Conservation (phyloP, 2,113 vertebrate genomes). For the Pygoscelis adeliae region DNA sequence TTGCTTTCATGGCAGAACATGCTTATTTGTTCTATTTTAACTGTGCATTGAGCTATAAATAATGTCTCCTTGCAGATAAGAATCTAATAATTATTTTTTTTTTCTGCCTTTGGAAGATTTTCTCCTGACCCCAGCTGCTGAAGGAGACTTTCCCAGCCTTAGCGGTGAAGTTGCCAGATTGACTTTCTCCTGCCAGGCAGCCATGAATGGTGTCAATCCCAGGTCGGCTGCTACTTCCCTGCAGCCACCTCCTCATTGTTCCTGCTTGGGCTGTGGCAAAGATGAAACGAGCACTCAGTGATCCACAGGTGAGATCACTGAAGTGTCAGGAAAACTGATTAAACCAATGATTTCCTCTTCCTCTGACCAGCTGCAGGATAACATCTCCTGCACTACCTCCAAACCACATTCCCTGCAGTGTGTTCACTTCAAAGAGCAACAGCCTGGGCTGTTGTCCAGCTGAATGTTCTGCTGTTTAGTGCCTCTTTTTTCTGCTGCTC, state of each 20-base stretch:
- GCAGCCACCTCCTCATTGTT: not conserved
- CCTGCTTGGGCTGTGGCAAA: not conserved
- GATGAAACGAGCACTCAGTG: not conserved
- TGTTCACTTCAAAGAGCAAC: not conserved
- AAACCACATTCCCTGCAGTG: not conserved
- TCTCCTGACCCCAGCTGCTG: not conserved
- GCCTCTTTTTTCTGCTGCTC: not conserved
- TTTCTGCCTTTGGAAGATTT: not conserved
- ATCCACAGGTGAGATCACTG: not conserved
- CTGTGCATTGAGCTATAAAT: conserved; percentile 39
- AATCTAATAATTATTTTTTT: not conserved
- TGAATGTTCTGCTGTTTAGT: not conserved
- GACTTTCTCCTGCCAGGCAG: not conserved
- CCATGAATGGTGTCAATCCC: not conserved
- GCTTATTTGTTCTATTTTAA: conserved; percentile 37
- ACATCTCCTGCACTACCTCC: not conserved
- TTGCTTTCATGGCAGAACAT: conserved; percentile 21
- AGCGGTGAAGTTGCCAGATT: not conserved
- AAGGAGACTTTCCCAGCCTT: not conserved
- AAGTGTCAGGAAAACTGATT: conserved; percentile 15
- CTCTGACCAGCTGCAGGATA: not conserved
- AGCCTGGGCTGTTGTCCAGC: not conserved
- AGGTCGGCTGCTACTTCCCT: not conserved
- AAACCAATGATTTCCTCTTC: not conserved
- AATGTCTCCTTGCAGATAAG: conserved; percentile 2